Evolutionary conservation across 2,113 vertebrate genomes (phyloP), one percentile per base, ranked within the genome.

Genomic region (Tragulus kanchil): DNA sequence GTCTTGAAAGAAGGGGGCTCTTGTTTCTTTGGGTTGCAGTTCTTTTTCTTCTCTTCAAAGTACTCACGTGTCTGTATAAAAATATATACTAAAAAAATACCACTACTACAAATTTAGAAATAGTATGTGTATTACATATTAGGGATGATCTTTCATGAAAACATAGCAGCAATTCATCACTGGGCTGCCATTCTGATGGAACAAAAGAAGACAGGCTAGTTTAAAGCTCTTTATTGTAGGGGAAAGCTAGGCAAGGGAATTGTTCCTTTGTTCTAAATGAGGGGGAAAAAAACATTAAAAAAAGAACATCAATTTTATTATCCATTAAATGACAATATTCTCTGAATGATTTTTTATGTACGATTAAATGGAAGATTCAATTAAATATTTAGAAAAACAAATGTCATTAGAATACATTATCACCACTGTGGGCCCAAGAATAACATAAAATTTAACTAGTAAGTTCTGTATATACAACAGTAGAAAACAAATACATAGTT

Each of bases 301-400:
- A 83, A 95, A 86, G 25, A 92, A 25, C 77, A 96, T 78, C 65
- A 50, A 58, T 85, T 96, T 94, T 96, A 95, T 94, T 91, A 65
- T 59, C 96, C 50, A 89, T 94, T 96, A 96, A 94, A n/a, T 89
- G 82, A 88, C 64, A 96, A 90, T 89, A 88, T n/a, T 54, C 50
- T 95, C 94, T 61, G 25, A 86, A 95, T 75, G 73, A 92, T 90
- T 85, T 90, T 56, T 88, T 36, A 96, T 65, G 59, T 79, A 88
- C 65, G 88, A 93, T 86, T 84, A 97, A 86, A 84, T 93, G 85
- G 59, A 81, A 91, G 86, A 96, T 54, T 81, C 93, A 94, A 96
- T 96, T 93, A 97, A 97, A 97, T 94, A 96, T 89, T 97, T 94
- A 96, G 61, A 45, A 92, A 97, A 96, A 86, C 82, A 96, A 96